Percentiles rank a stretch among this genome's conserved stretches.
Conservation (phyloP, 2,888 invertebrate genomes). For the Tenthredo mesomela region DNA sequence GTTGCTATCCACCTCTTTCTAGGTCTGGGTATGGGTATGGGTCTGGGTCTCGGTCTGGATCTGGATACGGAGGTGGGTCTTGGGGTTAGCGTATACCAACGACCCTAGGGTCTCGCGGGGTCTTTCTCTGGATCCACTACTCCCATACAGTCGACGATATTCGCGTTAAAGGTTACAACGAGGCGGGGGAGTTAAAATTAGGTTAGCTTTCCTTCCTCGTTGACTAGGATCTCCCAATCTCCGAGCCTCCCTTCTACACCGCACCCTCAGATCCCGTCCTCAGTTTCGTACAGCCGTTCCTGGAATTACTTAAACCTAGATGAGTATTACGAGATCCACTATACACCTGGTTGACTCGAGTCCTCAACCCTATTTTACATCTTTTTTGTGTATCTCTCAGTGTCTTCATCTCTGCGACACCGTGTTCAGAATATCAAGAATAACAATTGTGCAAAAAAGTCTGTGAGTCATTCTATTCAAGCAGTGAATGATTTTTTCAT, state of each 20-base stretch:
- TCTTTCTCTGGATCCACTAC: slow-evolving; percentile 31
- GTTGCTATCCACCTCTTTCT: slow-evolving; percentile 34
- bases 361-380: background rate
- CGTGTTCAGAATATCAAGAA: background rate
- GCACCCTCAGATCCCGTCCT: slow-evolving; percentile 2
- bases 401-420: background rate
- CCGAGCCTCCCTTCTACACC: background rate
- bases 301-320: slow-evolving; percentile 37
- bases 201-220: slow-evolving; percentile 38
- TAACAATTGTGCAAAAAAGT: background rate
- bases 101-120: slow-evolving; percentile 30
- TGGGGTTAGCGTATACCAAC: slow-evolving; percentile 20
- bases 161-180: slow-evolving; percentile 51
- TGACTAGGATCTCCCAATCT: slow-evolving; percentile 30
- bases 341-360: slow-evolving; percentile 1
- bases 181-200: slow-evolving; percentile 52
- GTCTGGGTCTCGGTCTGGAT: background rate
- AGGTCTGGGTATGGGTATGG: background rate
- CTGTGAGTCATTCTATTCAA: background rate
- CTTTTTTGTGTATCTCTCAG: background rate
- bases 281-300: slow-evolving; percentile 19
- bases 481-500: background rate
- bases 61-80: background rate
- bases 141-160: slow-evolving; percentile 34
- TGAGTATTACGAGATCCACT: background rate